Base-by-base conservation (phyloP, 2,888 invertebrate genomes). In the Nephrotoma guestfalica region DNA sequence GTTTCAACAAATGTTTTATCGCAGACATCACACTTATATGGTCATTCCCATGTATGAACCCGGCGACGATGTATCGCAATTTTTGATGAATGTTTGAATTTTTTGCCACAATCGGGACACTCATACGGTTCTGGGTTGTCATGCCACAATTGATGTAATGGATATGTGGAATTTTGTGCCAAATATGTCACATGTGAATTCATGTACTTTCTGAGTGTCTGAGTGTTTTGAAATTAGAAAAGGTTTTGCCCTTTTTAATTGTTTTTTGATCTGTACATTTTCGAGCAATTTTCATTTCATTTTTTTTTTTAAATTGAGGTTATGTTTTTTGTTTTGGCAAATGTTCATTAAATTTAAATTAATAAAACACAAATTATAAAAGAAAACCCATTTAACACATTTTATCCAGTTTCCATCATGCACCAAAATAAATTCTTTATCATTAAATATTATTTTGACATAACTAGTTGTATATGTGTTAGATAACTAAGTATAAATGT, bases 91-190 rank as follows among this genome's bases (percentile, higher is more conserved):
- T 86, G 86, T 4, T 41, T 51, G 15, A 86, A 86, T n/a, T 86
- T 47, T 86, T 57, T 86, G 13, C 57, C 86, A 86, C 86, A 86
- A 41, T 86, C 86, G 1, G 4, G 51, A 41, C 86, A 86, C 6
- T 86, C 41, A 86, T 41, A 86, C 1, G 86, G 86, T 13, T 15
- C 51, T 3, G 86, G 86, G 57, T 86, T 51, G 30, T 86, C 86
- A 18, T 86, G 86, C 86, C 86, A 86, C 15, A 51, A 15, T 41
- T 57, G 41, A 86, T 86, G 86, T 6, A 86, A 6, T 51, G 41
- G 11, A 51, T 86, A 86, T 41, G 86, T 86, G 41, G 86, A 86
- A 86, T 51, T 86, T 86, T n/a, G 30, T 47, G 6, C 57, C 86
- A 18, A 51, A 86, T 41, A 86, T 9, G 41, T 86, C 86, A 57